Evolutionary conservation across 2,797 vertebrate species (phyloP).

Genomic region (Potorous gilbertii): DNA sequence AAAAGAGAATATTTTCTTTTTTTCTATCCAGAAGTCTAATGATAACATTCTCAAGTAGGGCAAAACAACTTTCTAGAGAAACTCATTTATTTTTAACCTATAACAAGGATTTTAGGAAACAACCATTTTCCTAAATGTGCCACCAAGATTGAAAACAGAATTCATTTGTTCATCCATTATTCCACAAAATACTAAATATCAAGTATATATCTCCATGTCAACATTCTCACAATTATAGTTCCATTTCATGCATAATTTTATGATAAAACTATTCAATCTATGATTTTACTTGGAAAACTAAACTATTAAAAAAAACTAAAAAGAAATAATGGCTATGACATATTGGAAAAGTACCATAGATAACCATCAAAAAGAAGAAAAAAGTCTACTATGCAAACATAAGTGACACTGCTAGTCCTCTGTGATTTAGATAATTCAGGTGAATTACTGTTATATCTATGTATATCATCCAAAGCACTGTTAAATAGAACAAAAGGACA

Average conservation of each 20-base stretch:
- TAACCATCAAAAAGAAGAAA: neutral
- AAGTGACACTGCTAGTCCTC: neutral
- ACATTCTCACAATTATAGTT: neutral
- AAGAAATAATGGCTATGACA: neutral
- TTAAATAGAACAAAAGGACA: neutral
- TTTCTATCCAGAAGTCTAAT: conserved; percentile 7
- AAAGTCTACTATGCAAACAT: neutral
- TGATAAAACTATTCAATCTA: conserved; percentile 20
- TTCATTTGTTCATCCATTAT: neutral
- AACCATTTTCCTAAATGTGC: conserved; percentile 29
- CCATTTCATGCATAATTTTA: conserved; percentile 39
- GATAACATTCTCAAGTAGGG: conserved; percentile 23
- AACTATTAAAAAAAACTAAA: neutral
- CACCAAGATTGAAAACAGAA: conserved; percentile 27
- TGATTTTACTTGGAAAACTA: conserved; percentile 25
- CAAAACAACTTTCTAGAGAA: conserved; percentile 22
- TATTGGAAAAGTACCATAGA: neutral
- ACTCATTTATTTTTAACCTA: conserved; percentile 20
- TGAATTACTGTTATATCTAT: neutral
- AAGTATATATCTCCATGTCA: neutral
- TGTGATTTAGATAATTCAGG: neutral
- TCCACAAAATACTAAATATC: neutral
- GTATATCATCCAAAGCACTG: neutral
- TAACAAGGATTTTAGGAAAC: neutral
- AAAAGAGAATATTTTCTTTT: conserved; percentile 5